Base-by-base conservation (phyloP, 92 coral and sea anemone genomes). In the Actinernus sp. region DNA sequence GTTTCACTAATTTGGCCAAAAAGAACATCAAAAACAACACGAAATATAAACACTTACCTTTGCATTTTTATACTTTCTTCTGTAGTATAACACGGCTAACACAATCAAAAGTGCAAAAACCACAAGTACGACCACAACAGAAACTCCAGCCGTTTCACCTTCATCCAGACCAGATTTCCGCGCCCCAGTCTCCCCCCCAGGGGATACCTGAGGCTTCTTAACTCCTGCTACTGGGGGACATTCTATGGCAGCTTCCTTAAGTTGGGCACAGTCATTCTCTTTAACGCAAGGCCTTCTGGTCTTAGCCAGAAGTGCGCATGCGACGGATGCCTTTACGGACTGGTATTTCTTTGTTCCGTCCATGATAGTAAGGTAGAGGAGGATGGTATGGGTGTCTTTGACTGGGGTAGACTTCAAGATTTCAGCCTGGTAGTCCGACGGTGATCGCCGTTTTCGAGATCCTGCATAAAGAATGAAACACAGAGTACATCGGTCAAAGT, bases 91-190 rank as follows among this genome's bases (percentile, higher is more conserved):
- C 37, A 76, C 26, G 1, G 71, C 92, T 8, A 45, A 45, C 23
- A 58, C 82, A 26, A 83, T 13, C 9, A 80, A 72, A 8, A 80
- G 10, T 10, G 74, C 86, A 31, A 74, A 26, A 10, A 89, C 19
- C 23, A 78, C 70, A 36, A 68, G 20, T 4, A 85, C 12, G n/a
- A 58, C 87, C 29, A 59, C 55, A 3, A 85, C 21, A 46, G 81
- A 78, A 49, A 89, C 55, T 19, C 88, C 96, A 14, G 92, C 78
- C 20, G 48, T 24, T 17, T 63, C 88, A 9, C 96, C 96, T 23
- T 69, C 33, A 10, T 78, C 29, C 55, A 89, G 58, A 1, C 76
- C 83, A n/a, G 61, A 3, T 0, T 53, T 31, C 21, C 34, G 10
- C 8, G 37, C 67, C n/a, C 31, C 32, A 6, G 55, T 23, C 0